Percentiles rank a stretch among this genome's conserved stretches.
Evolutionary conservation across 1,140 invertebrate genomes (phyloP).

Genomic region (Drosophila mayri): DNA sequence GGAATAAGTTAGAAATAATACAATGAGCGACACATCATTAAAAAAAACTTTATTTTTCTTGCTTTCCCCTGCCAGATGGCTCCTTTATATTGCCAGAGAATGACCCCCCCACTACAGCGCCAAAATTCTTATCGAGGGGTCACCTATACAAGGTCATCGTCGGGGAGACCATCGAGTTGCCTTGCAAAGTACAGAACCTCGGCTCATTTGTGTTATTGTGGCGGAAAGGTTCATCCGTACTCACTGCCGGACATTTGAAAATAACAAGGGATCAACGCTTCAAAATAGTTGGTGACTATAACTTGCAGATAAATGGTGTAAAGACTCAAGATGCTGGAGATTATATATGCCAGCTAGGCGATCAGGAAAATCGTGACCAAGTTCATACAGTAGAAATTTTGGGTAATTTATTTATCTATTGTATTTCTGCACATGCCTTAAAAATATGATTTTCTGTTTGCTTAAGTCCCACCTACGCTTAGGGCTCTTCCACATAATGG

Average conservation of each 20-base stretch:
- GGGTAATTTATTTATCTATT: conserved; percentile 72
- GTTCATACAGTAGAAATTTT: conserved; percentile 86
- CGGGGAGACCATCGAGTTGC: conserved; percentile 90
- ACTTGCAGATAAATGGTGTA: conserved; percentile 87
- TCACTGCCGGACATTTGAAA: conserved; percentile 88
- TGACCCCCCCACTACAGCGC: conserved; percentile 83
- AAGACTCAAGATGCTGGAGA: conserved; percentile 86
- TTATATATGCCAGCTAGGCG: conserved; percentile 86
- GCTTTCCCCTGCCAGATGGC: no score
- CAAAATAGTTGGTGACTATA: conserved; percentile 87
- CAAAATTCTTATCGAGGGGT: conserved; percentile 89
- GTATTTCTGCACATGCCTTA: neutral
- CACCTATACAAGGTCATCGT: conserved; percentile 91
- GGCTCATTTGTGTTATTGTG: conserved; percentile 88
- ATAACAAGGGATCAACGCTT: conserved; percentile 87
- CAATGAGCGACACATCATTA: neutral
- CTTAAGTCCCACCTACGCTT: conserved; percentile 86
- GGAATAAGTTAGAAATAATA: neutral
- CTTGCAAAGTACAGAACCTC: conserved; percentile 91
- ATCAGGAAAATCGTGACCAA: conserved; percentile 85
- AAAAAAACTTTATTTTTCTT: conserved; percentile 10
- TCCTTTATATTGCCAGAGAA: conserved; percentile 66
- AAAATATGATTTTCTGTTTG: neutral
- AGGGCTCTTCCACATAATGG: conserved; percentile 85
- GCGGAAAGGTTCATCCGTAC: conserved; percentile 87